phyloP scores from a whole-genome alignment of 23 tunicate genomes.

The Aplidium turbinatum region DNA sequence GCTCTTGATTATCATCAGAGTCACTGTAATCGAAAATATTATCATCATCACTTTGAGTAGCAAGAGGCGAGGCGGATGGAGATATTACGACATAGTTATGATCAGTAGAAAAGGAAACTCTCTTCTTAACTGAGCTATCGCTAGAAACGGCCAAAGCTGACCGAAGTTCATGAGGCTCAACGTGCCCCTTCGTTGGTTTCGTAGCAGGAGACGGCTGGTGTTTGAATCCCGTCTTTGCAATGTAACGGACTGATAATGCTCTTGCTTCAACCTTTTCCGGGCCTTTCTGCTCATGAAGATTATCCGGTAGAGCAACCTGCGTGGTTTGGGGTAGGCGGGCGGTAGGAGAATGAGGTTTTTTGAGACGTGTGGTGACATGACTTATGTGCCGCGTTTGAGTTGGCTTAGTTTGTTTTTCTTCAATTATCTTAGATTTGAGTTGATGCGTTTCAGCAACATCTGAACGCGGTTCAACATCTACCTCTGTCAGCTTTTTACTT shows the following conservation, averaged over 20 bases:
- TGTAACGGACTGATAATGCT: constrained; percentile 47
- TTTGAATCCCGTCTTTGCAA: constrained; percentile 30
- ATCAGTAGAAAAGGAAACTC: constrained; percentile 68
- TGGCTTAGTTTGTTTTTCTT: constrained; percentile 1
- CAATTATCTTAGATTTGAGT: too few relatives aligned
- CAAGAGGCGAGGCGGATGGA: constrained; percentile 45
- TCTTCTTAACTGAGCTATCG: constrained; percentile 26
- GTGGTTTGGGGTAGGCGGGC: not conserved
- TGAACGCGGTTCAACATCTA: not conserved
- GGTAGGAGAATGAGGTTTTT: constrained; percentile 32
- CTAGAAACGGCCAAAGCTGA: not conserved
- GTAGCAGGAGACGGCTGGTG: constrained; percentile 16
- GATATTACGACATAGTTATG: constrained; percentile 56
- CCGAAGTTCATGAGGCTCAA: not conserved
- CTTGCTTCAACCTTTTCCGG: constrained; percentile 8
- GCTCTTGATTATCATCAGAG: too few relatives aligned
- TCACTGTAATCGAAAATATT: not conserved
- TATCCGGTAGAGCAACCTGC: not conserved
- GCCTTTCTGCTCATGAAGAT: constrained; percentile 7
- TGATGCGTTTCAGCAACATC: too few relatives aligned
- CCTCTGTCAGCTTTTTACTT: constrained; percentile 15
- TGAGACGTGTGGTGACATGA: constrained; percentile 77
- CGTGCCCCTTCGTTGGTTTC: not conserved
- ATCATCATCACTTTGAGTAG: not conserved
- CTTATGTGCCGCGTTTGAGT: constrained; percentile 67